These are phyloP conservation scores for Gibbula magus DNA, from an alignment of 2,888 invertebrate genomes.

Conservation along the genomic window DNA sequence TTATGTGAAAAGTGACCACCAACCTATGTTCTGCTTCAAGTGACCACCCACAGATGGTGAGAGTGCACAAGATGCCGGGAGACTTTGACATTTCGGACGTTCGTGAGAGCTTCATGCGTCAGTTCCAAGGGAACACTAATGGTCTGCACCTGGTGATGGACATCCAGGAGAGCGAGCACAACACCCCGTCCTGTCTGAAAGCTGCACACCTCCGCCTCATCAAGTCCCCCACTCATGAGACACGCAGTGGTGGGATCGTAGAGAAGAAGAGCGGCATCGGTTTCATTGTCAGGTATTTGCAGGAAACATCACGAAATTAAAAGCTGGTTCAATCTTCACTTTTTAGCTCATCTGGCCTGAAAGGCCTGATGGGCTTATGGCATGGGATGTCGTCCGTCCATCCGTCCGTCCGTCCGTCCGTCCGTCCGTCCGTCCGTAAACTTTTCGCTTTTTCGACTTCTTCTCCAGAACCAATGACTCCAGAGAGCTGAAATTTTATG, in stretches of 20 bases:
- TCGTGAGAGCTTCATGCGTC: slow-evolving; percentile 98
- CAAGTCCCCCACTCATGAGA: slow-evolving; percentile 52
- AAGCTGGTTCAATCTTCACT: no score
- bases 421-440: no score
- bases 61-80: slow-evolving; percentile 89
- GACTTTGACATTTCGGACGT: slow-evolving; percentile 81
- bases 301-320: no score
- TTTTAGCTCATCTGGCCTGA: no score
- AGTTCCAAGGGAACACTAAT: slow-evolving; percentile 80
- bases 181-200: slow-evolving; percentile 56
- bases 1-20: no score
- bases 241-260: slow-evolving; percentile 62
- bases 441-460: no score
- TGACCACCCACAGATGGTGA: slow-evolving; percentile 98
- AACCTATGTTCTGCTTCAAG: slow-evolving; percentile 48
- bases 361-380: no score
- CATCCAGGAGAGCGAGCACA: slow-evolving; percentile 51
- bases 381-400: no score
- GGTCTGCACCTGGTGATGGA: slow-evolving; percentile 64
- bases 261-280: slow-evolving; percentile 86
- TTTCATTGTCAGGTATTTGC: slow-evolving; percentile 87
- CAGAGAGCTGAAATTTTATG: no score
- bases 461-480: no score
- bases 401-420: no score
- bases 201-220: slow-evolving; percentile 57